Evolutionary conservation across 2,888 invertebrate genomes (phyloP), one percentile per base, ranked within the genome.

Genomic region (Salticus scenicus): DNA sequence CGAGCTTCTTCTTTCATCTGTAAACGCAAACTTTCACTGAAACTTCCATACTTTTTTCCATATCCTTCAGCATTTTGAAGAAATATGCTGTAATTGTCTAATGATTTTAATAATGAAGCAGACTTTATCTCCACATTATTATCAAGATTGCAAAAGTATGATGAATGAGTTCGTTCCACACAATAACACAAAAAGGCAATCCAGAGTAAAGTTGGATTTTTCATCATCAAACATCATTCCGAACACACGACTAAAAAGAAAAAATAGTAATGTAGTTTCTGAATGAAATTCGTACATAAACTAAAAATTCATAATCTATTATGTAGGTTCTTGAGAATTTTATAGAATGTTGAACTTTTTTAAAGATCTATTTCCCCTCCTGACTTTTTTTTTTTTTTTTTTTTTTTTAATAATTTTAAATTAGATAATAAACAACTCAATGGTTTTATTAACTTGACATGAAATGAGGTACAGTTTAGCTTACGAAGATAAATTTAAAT

Each of bases 81-180:
- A 70, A 90, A 89, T 72, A 89, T 89, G 42, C 87, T 75, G 33
- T 87, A 83, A 41, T 67, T 76, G 33, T 82, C 66, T 28, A 51
- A 88, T 87, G 87, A 77, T 88, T 91, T 90, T 47, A 91, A 95
- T 95, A 89, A 94, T 94, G 88, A 24, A 24, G 64, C 31, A 0
- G 75, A 47, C 41, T 77, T 66, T 8, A 64, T 66, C 10, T 76
- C 80, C 17, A 80, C 80, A 80, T 74, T 79, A 63, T 71, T 80
- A 67, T 86, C 86, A 71, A 76, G 72, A 72, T 57, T 80, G 51
- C 80, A 86, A 17, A 74, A 76, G 71, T 71, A 86, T 24, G 75
- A 51, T 10, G 31, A 24, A 31, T 24, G 27, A 31, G 28, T 31
- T 37, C n/a, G 57, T 30, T 66, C 33, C 7, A 57, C 30, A 72